A percentile compares a stretch with the other conserved stretches of the same genome.
Evolutionary conservation across 2,797 vertebrate species (phyloP).

Genomic region (Emys orbicularis): DNA sequence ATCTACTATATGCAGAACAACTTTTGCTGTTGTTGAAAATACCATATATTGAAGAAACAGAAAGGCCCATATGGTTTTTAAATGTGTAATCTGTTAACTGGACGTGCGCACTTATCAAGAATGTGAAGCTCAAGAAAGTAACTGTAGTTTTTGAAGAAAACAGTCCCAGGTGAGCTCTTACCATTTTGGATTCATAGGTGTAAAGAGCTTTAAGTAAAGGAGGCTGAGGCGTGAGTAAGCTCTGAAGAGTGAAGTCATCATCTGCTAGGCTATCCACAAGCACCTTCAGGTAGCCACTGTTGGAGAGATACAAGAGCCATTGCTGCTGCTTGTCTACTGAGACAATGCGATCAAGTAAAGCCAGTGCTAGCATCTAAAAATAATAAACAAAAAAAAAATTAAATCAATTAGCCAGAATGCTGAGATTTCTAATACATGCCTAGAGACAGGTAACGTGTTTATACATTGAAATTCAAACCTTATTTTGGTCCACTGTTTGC

Average conservation of each 20-base stretch:
- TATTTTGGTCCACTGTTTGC: neutral
- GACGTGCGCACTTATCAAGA: neutral
- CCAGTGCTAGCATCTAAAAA: conserved; percentile 94
- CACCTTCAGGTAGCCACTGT: conserved; percentile 96
- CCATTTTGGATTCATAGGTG: conserved; percentile 99
- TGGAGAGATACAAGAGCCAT: conserved; percentile 94
- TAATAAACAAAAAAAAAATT: neutral
- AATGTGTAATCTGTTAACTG: neutral
- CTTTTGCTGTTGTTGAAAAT: neutral
- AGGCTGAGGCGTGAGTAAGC: conserved; percentile 92
- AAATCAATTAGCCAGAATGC: neutral
- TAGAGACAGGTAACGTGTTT: neutral
- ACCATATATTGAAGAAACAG: neutral
- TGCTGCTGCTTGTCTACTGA: conserved; percentile 96
- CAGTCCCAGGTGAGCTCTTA: conserved; percentile 65
- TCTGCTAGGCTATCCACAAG: conserved; percentile 95
- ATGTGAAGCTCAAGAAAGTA: neutral
- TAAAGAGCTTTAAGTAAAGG: conserved; percentile 96
- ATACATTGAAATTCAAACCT: neutral
- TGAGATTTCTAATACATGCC: neutral
- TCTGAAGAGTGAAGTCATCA: conserved; percentile 92
- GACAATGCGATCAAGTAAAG: conserved; percentile 93
- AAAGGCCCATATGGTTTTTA: neutral
- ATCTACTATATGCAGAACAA: neutral
- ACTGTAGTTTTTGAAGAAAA: neutral